Evolutionary conservation across 2,113 vertebrate species (phyloP), one percentile per base, ranked within the genome.

Genomic region (Phalacrocorax pelagicus): DNA sequence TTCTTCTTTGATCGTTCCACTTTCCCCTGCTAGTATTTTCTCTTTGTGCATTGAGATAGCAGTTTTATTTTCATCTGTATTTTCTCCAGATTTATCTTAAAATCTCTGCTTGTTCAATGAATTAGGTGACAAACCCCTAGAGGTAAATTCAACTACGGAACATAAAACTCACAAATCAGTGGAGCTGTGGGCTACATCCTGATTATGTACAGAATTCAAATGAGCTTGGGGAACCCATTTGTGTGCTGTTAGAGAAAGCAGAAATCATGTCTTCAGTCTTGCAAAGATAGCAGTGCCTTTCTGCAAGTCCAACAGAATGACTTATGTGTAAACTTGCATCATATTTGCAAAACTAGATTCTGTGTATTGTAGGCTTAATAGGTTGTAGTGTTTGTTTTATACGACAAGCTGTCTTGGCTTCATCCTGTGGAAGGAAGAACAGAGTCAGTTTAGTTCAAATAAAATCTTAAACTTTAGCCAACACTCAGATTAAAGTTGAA

Each of bases 61-160:
- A 66, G 84, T 55, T 97, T 69, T 62, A n/a, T 96, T 89, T 91
- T 89, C 84, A 54, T 13, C 51, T 61, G 32, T 70, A 23, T 85
- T 93, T 94, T 96, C 51, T 26, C 38, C 85, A 90, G 88, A 94
- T 47, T 47, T 80, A 82, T 92, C n/a, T 86, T 95, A 80, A 90
- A 94, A 80, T 91, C n/a, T 96, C 77, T 94, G 85, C 66, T 94
- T 92, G 67, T 58, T 85, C 90, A 95, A 47, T 94, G 83, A 96
- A 97, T 96, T 97, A 97, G 92, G 92, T 91, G 90, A 96, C 93
- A 97, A 95, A 91, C 38, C 92, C 54, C 70, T 90, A n/a, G 71
- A 94, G 95, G 81, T 96, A 94, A 97, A 97, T 97, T 92, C 71
- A 90, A 38, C 88, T 57, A 61, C 16, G 44, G 94, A 93, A 96